Conservation (phyloP, 2,888 invertebrate genomes). For the Andricus curvator region DNA sequence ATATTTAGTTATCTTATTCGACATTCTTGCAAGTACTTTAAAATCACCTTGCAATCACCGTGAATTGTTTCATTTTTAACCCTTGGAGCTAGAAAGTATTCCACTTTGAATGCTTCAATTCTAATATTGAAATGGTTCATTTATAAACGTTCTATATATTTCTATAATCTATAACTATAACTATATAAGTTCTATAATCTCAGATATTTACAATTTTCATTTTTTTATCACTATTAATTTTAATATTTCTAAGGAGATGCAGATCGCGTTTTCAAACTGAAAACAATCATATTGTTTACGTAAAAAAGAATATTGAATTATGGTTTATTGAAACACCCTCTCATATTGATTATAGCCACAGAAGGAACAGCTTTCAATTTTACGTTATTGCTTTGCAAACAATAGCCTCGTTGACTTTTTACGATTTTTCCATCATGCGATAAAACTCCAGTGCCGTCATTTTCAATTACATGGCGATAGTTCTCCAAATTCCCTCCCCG, state of each 20-base stretch:
- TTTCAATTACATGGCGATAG: slow-evolving; percentile 21
- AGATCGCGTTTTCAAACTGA: background rate
- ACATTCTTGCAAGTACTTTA: too few species aligned
- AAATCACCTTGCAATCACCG: too few species aligned
- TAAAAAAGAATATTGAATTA: background rate
- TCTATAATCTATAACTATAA: too few species aligned
- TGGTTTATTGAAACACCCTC: background rate
- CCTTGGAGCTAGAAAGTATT: too few species aligned
- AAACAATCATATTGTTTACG: background rate
- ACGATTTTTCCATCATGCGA: slow-evolving; percentile 14
- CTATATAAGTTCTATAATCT: too few species aligned
- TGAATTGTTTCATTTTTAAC: too few species aligned
- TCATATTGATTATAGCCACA: background rate
- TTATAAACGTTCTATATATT: too few species aligned
- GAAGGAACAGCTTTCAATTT: slow-evolving; percentile 10
- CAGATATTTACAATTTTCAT: too few species aligned
- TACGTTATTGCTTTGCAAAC: slow-evolving; percentile 21
- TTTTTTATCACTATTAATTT: too few species aligned
- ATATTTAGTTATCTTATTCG: too few species aligned
- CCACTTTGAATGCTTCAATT: too few species aligned
- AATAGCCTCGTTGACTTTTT: background rate
- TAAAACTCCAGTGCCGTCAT: background rate
- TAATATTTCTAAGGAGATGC: background rate
- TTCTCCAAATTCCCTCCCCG: background rate
- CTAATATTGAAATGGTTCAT: too few species aligned